Percentiles rank a stretch among this genome's conserved stretches.
Evolutionary conservation across 53 echinoderm and acorn worm species (phyloP).

Genomic region (Mesocentrotus franciscanus): DNA sequence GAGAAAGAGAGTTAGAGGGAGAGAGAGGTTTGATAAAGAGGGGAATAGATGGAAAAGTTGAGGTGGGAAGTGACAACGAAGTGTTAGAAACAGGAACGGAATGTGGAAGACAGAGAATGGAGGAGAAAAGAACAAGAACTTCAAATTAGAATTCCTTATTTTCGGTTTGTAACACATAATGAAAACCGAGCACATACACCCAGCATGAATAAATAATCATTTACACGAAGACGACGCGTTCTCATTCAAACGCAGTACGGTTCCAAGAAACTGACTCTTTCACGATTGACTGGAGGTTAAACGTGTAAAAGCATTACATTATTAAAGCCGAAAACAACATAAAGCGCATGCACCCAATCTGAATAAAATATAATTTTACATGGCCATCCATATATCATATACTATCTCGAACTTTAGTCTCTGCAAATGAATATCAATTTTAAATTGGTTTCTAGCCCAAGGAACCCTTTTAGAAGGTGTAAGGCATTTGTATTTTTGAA

Average conservation of each 20-base stretch:
- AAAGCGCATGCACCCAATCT: background rate
- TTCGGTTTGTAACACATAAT: background rate
- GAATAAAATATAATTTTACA: background rate
- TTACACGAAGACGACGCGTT: background rate
- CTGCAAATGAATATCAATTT: no score
- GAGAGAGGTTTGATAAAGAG: background rate
- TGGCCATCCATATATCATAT: background rate
- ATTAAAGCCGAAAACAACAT: background rate
- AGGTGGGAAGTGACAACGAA: background rate
- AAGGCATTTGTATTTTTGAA: no score
- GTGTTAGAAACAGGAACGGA: background rate
- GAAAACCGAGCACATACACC: background rate
- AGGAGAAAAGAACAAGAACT: background rate
- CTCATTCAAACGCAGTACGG: background rate
- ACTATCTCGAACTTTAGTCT: no score
- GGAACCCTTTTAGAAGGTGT: no score
- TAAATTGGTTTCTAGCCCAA: no score
- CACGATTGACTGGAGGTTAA: background rate
- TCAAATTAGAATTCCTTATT: background rate
- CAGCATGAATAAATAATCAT: background rate
- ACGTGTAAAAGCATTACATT: background rate
- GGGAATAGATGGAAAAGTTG: background rate
- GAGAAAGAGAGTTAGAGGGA: background rate
- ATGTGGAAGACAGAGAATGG: background rate
- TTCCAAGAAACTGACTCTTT: background rate